These are phyloP conservation scores for Syngnathus acus DNA, from an alignment of 2,797 vertebrate species.

Conservation along the genomic window DNA sequence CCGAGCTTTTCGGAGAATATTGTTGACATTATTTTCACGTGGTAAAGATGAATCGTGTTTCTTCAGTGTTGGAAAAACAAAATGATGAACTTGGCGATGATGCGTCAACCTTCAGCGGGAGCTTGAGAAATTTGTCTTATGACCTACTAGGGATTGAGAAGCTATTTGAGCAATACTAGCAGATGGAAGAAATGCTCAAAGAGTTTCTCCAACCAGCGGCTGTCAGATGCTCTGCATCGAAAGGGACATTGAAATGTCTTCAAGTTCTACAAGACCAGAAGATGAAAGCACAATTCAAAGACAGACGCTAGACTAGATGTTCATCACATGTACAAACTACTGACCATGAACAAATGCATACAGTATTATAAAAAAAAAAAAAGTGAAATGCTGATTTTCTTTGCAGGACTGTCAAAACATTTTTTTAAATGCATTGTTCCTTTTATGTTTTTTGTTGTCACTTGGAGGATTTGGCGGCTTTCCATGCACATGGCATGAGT, in stretches of 20 bases:
- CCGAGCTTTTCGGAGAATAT: background rate
- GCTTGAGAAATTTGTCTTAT: background rate
- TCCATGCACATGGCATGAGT: slow-evolving; percentile 93
- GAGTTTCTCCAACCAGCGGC: background rate
- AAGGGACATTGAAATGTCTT: slow-evolving; percentile 24
- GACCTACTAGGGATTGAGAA: background rate
- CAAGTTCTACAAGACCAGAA: slow-evolving; percentile 78
- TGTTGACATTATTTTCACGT: background rate
- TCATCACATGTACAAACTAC: slow-evolving; percentile 85
- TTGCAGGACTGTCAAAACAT: slow-evolving; percentile 83
- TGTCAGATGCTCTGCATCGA: background rate
- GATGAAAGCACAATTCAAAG: slow-evolving; percentile 99
- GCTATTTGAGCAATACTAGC: background rate
- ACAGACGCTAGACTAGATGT: slow-evolving; percentile 81
- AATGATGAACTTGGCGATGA: background rate
- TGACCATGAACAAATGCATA: slow-evolving; percentile 82
- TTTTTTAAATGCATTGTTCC: slow-evolving; percentile 79
- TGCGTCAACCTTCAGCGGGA: background rate
- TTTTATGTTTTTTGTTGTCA: slow-evolving; percentile 46
- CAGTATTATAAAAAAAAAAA: slow-evolving; percentile 53
- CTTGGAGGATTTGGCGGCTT: slow-evolving; percentile 66
- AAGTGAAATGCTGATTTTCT: slow-evolving; percentile 78
- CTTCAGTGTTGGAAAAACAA: background rate
- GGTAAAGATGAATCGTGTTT: background rate
- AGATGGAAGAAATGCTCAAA: background rate